Evolutionary conservation across 2,888 invertebrate genomes (phyloP), one percentile per base, ranked within the genome.

Genomic region (Pachymerium ferrugineum): DNA sequence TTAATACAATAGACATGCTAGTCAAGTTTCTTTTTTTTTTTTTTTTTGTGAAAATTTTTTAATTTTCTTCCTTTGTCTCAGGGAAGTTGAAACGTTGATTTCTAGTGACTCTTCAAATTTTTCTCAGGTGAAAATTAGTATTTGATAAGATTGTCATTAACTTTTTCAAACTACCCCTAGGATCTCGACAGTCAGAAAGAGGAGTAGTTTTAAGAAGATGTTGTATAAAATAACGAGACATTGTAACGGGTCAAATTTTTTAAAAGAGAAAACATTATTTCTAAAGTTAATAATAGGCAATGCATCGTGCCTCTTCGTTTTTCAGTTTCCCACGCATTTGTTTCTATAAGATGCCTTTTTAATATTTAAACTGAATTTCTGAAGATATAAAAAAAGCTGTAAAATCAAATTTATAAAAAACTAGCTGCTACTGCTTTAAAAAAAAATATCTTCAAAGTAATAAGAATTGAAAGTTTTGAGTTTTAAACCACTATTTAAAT

Each of bases 121-220:
- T 47, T 47, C 47, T 47, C 47, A 47, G 47, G 47, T 47, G 47
- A 47, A 47, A 47, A 47, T 47, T 47, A 47, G 47, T n/a, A n/a
- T n/a, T n/a, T n/a, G 47, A 22, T 47, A 22, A 47, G 16, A 47
- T 47, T 47, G 16, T 47, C 47, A 47, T 22, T 47, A 22, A 22
- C 47, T 47, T 8, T 47, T 47, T 47, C 19, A 47, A 47, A 47
- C 47, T 16, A 38, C 4, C 4, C 2, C 14, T 8, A 47, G 22
- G 19, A 22, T 47, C 22, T 47, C 47, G 10, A 47, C 47, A 47
- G 47, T 47, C 47, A 47, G 22, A 42, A 38, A 38, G 38, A n/a
- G 38, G 47, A 14, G 38, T 6, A 38, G 38, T 38, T 12, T n/a
- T 38, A 38, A 38, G 16, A 38, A 38, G 38, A 5, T 47, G 47